Conservation (phyloP, 2,797 vertebrate genomes). For the Pelodytes ibericus region DNA sequence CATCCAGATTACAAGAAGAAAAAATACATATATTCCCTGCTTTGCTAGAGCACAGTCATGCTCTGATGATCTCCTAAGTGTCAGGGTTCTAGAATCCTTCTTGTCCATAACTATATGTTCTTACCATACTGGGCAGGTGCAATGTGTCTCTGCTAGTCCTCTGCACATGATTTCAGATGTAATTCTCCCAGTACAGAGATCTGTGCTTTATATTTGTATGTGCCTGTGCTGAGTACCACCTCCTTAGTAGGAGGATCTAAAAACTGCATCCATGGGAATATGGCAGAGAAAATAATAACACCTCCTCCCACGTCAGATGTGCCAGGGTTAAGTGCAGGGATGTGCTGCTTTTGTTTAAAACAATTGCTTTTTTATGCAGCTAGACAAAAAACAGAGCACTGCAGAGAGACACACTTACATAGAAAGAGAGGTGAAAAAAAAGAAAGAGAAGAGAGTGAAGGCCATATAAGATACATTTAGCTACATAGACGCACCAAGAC, state of each 20-base stretch:
- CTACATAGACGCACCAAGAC: not conserved
- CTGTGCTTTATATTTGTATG: constrained; percentile 38
- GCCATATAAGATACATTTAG: not conserved
- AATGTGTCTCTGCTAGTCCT: constrained; percentile 79
- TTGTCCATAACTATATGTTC: constrained; percentile 19
- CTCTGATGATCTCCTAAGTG: not conserved
- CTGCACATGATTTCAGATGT: constrained; percentile 79
- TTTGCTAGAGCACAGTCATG: not conserved
- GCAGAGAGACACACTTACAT: not conserved
- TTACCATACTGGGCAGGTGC: constrained; percentile 89
- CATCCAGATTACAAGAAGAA: not conserved
- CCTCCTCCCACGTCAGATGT: constrained; percentile 30
- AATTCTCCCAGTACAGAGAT: constrained; percentile 49
- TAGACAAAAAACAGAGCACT: not conserved
- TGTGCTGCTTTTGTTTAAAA: not conserved
- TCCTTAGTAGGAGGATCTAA: constrained; percentile 32
- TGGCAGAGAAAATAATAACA: not conserved
- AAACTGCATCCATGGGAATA: constrained; percentile 2
- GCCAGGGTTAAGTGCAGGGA: constrained; percentile 13
- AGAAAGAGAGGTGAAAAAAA: not conserved
- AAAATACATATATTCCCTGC: not conserved
- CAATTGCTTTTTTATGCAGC: not conserved
- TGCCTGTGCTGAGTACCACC: constrained; percentile 21
- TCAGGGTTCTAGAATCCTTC: not conserved
- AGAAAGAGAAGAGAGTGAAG: constrained; percentile 4